Conservation (phyloP, 2,888 invertebrate genomes). For the Agonopterix arenella region DNA sequence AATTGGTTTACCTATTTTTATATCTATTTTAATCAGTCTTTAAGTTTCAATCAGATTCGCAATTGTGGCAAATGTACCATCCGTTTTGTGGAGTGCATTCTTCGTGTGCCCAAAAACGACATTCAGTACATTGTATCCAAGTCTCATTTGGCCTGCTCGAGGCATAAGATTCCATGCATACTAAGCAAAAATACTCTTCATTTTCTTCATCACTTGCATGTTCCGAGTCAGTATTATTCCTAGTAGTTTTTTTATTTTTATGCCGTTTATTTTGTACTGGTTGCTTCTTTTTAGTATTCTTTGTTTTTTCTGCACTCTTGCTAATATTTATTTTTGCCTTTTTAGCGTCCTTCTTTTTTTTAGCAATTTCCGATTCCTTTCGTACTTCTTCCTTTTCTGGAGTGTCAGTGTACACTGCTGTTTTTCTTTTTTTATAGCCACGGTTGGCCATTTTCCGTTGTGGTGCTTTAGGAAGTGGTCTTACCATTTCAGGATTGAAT, state of each 20-base stretch:
- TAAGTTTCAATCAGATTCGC: too few relatives aligned
- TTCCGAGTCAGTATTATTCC: background rate
- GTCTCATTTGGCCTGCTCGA: background rate
- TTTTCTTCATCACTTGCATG: background rate
- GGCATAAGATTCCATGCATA: background rate
- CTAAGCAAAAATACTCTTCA: background rate
- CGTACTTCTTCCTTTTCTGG: constrained; percentile 3
- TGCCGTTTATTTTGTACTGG: background rate
- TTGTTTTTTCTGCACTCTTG: background rate
- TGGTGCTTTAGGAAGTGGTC: constrained; percentile 1
- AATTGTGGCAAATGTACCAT: too few relatives aligned
- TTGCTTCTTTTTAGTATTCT: background rate
- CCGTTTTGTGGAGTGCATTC: too few relatives aligned
- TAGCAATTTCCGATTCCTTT: constrained; percentile 4
- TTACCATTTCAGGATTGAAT: too few relatives aligned
- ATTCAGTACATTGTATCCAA: background rate
- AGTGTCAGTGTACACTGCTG: constrained; percentile 1
- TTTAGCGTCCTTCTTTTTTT: constrained; percentile 1
- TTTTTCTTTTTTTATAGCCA: constrained; percentile 2
- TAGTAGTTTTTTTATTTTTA: background rate
- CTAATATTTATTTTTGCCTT: constrained; percentile 1
- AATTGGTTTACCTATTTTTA: too few relatives aligned
- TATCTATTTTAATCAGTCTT: too few relatives aligned
- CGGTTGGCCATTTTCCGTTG: background rate
- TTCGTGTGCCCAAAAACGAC: background rate